Conservation (phyloP, 2,113 vertebrate genomes). For the Melanerpes aurifrons region DNA sequence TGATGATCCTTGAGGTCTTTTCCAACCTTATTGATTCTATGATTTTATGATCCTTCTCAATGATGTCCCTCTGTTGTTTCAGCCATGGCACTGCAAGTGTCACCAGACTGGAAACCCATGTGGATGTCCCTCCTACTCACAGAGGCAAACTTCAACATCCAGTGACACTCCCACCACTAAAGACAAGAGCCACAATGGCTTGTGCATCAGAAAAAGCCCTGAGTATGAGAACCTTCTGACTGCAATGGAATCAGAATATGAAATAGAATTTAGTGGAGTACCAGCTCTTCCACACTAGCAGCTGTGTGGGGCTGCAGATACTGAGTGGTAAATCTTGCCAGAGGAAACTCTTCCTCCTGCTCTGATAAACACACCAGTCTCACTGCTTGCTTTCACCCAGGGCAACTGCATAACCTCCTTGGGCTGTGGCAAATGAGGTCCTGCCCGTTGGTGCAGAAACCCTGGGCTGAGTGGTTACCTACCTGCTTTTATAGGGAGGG, state of each 20-base stretch:
- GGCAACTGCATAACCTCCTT: neutral
- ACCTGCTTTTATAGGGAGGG: neutral
- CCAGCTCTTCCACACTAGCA: neutral
- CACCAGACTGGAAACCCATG: neutral
- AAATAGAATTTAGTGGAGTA: neutral
- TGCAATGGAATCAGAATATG: constrained; percentile 37
- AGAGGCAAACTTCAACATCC: neutral
- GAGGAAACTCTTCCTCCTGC: neutral
- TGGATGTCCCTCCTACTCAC: neutral
- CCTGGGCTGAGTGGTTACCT: neutral
- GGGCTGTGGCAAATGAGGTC: neutral
- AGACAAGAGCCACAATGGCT: too few species aligned
- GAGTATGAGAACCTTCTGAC: constrained; percentile 49
- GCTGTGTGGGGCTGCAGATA: neutral
- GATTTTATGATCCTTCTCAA: neutral
- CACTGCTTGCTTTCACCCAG: neutral
- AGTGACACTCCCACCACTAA: neutral
- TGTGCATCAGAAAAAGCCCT: neutral
- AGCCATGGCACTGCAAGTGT: neutral
- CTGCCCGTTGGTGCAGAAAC: neutral
- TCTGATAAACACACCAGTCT: neutral
- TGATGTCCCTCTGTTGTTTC: neutral
- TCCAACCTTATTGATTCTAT: too few species aligned
- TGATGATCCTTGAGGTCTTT: too few species aligned
- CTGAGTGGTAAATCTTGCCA: neutral